Evolutionary conservation across 2,797 vertebrate species (phyloP).

Genomic region (Sitta carolinensis): DNA sequence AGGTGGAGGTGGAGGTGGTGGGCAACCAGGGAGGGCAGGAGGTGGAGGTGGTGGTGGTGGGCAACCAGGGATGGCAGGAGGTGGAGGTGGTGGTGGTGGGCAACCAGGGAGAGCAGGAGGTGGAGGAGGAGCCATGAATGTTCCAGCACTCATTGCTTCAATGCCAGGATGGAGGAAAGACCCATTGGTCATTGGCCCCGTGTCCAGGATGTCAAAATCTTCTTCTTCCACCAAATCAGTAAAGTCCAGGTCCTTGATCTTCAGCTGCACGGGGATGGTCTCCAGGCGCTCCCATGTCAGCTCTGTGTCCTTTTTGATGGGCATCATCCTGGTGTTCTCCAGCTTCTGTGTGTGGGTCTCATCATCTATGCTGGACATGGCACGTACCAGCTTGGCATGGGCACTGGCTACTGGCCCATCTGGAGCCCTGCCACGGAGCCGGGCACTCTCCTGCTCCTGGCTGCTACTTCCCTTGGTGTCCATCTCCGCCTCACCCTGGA

Average conservation of each 20-base stretch:
- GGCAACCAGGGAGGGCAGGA: conserved; percentile 40
- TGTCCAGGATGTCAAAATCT: conserved; percentile 87
- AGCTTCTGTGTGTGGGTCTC: conserved; percentile 78
- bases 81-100: conserved; percentile 59
- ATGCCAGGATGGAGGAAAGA: conserved; percentile 40
- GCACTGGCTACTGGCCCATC: conserved; percentile 70
- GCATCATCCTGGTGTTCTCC: conserved; percentile 78
- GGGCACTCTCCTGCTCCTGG: conserved; percentile 48
- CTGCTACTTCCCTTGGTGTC: conserved; percentile 14
- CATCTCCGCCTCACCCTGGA: neutral
- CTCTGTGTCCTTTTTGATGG: conserved; percentile 70
- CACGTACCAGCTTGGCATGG: conserved; percentile 57
- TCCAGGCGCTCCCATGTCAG: conserved; percentile 78
- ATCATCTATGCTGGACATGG: conserved; percentile 81
- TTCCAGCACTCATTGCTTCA: neutral
- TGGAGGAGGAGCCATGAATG: conserved; percentile 33
- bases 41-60: conserved; percentile 40
- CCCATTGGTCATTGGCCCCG: conserved; percentile 66
- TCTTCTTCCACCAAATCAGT: conserved; percentile 94
- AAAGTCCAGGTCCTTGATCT: conserved; percentile 95
- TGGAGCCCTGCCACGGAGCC: conserved; percentile 63
- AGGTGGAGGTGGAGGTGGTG: conserved; percentile 64
- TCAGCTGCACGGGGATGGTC: conserved; percentile 75
- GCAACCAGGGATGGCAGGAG: neutral
- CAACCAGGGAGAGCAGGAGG: conserved; percentile 43